Evolutionary conservation across 2,113 vertebrate genomes (phyloP).

Genomic region (Tachycineta bicolor): DNA sequence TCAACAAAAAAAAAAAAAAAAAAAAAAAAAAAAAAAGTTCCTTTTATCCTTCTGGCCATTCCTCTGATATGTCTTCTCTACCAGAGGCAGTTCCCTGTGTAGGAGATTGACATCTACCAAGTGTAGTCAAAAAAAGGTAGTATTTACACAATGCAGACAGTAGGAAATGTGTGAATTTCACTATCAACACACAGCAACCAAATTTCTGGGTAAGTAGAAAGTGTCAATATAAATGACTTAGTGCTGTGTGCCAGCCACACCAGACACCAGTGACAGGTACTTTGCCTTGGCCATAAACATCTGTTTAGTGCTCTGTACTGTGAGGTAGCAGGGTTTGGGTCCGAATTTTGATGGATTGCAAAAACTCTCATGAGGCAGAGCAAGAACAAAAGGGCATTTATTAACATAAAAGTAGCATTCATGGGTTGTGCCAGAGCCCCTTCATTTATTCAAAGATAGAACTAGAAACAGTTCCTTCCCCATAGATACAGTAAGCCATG

Average conservation of each 20-base stretch:
- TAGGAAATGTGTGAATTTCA: not conserved
- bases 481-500: not conserved
- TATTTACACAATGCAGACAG: not conserved
- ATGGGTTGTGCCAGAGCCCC: not conserved
- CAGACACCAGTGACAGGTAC: not conserved
- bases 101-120: not conserved
- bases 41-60: not conserved
- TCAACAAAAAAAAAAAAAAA: not conserved
- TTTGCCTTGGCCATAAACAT: not conserved
- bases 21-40: not conserved
- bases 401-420: not conserved
- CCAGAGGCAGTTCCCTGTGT: not conserved
- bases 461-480: not conserved
- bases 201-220: not conserved
- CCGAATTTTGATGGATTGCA: not conserved
- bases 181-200: not conserved
- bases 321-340: not conserved
- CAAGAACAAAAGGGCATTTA: not conserved
- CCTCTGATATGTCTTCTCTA: not conserved
- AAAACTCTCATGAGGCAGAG: not conserved
- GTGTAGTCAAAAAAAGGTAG: not conserved
- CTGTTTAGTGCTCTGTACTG: not conserved
- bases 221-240: not conserved
- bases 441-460: not conserved
- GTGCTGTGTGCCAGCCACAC: not conserved